A percentile compares a stretch with the other conserved stretches of the same genome.
These are phyloP conservation scores for Anas platyrhynchos DNA, from an alignment of 2,113 vertebrate genomes.

Conservation along the genomic window DNA sequence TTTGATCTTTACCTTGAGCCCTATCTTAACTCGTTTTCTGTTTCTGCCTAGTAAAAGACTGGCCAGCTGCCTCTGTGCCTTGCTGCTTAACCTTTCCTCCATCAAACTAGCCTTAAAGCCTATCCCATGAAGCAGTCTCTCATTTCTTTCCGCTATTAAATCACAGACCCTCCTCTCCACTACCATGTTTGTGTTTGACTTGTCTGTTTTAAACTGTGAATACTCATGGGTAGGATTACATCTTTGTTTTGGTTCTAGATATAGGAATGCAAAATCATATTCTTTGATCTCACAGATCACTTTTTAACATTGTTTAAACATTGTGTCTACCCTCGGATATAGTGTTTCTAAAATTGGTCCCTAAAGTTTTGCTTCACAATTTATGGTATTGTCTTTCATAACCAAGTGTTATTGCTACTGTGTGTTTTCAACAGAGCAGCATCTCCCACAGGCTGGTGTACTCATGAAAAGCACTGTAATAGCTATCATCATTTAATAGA, in stretches of 20 bases:
- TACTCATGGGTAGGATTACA: rapidly evolving
- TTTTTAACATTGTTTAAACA: neutral
- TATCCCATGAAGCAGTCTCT: neutral
- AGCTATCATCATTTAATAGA: neutral
- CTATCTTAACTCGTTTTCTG: neutral
- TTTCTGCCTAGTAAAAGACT: neutral
- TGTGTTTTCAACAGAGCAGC: neutral
- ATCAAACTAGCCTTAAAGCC: neutral
- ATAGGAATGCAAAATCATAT: neutral
- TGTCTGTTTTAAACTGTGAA: neutral
- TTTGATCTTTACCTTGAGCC: neutral
- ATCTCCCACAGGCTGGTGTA: neutral
- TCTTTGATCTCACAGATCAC: neutral
- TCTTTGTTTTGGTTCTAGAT: neutral
- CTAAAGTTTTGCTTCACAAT: neutral
- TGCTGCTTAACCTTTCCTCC: neutral
- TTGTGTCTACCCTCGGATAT: neutral
- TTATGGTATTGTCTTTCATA: neutral
- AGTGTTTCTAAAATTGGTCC: neutral
- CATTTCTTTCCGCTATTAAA: neutral
- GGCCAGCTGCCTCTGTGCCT: neutral
- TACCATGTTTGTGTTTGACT: neutral
- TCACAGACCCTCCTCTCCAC: neutral
- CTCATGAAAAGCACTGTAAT: neutral
- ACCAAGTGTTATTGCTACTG: neutral